Conservation (phyloP, 2,113 vertebrate genomes). For the Saccopteryx bilineata region DNA sequence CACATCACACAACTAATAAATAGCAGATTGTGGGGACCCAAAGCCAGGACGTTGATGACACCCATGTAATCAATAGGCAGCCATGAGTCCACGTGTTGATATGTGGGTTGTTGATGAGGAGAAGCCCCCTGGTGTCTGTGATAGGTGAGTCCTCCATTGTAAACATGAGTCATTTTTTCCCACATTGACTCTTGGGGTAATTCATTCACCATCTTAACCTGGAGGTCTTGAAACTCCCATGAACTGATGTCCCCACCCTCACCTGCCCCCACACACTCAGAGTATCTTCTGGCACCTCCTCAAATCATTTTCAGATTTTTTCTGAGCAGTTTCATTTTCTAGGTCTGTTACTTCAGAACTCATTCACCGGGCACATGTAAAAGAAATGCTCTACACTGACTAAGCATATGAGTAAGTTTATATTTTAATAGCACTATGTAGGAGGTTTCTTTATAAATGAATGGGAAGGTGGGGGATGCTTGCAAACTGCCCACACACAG, state of each 20-base stretch:
- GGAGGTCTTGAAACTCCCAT: not conserved
- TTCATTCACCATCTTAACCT: not conserved
- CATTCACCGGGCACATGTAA: slow-evolving; percentile 79
- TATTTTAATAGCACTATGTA: slow-evolving; percentile 79
- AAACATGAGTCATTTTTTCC: not conserved
- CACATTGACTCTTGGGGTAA: not conserved
- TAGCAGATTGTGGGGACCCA: not conserved
- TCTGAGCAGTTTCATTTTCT: slow-evolving; percentile 83
- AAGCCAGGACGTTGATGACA: too few species aligned
- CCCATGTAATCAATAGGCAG: not conserved
- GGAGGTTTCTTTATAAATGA: slow-evolving; percentile 84
- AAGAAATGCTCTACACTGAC: slow-evolving; percentile 78
- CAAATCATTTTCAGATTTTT: slow-evolving; percentile 79
- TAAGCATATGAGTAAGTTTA: slow-evolving; percentile 82
- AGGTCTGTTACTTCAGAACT: slow-evolving; percentile 79
- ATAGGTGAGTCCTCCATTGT: not conserved
- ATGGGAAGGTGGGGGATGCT: slow-evolving; percentile 11
- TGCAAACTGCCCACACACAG: slow-evolving; percentile 59
- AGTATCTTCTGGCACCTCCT: slow-evolving; percentile 54
- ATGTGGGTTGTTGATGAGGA: not conserved
- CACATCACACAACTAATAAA: not conserved
- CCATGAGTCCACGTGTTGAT: not conserved
- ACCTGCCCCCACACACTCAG: not conserved
- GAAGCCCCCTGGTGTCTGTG: rapidly evolving
- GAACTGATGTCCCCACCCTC: not conserved